Conservation (phyloP, 2,888 invertebrate species). For the Itoplectis maculator region DNA sequence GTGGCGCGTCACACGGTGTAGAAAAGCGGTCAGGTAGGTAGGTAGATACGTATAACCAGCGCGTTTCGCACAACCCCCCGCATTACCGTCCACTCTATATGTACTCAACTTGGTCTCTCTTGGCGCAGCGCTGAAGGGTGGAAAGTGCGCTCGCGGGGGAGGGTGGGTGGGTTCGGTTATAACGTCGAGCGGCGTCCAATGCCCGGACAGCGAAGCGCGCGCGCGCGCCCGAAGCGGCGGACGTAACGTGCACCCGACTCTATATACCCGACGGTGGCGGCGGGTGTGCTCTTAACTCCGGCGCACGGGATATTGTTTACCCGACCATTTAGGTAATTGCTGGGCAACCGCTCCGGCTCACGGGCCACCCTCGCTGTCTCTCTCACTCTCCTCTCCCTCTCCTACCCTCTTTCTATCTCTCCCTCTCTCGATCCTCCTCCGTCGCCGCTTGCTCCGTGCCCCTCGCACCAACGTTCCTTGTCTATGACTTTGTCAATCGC, state of each 20-base stretch:
- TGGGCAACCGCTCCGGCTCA: constrained; percentile 81
- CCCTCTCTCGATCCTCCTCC: constrained; percentile 60
- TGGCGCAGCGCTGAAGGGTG: constrained; percentile 55
- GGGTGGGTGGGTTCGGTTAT: constrained; percentile 49
- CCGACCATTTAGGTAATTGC: constrained; percentile 85
- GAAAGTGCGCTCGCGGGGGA: constrained; percentile 31
- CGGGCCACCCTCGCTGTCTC: constrained; percentile 51
- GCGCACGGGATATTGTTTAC: constrained; percentile 83
- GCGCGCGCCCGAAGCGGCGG: constrained; percentile 57
- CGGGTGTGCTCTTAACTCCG: constrained; percentile 80
- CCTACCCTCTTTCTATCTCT: too few species aligned
- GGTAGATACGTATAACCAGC: constrained; percentile 22
- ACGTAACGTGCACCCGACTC: constrained; percentile 41
- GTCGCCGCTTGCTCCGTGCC: constrained; percentile 62
- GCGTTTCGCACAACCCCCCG: constrained; percentile 41
- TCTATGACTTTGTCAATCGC: constrained; percentile 41
- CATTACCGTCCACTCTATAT: constrained; percentile 43
- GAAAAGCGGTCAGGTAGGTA: constrained; percentile 12
- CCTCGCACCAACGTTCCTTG: constrained; percentile 14
- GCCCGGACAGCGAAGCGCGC: constrained; percentile 55
- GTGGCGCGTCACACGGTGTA: constrained; percentile 12
- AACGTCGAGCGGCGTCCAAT: constrained; percentile 63
- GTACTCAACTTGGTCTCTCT: constrained; percentile 26
- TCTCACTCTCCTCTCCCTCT: too few species aligned
- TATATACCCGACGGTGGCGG: constrained; percentile 58